Percentiles rank a stretch among this genome's conserved stretches.
phyloP scores from a whole-genome alignment of 2,888 invertebrate genomes.

The Anthoptus insignis region DNA sequence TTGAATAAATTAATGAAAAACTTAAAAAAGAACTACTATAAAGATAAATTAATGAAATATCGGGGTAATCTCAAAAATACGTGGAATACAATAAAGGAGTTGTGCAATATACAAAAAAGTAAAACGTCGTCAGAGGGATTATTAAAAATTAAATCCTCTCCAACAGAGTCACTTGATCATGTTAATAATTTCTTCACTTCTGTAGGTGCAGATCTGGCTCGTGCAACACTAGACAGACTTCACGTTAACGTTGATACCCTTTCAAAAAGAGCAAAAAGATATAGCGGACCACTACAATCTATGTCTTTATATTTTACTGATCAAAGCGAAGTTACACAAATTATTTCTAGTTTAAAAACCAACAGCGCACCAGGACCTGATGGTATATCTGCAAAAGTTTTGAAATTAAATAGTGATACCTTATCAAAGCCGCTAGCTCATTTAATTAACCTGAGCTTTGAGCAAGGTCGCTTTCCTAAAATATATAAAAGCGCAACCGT shows the following conservation, averaged over 20 bases:
- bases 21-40: constrained; percentile 1
- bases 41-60: constrained; percentile 4
- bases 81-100: constrained; percentile 13
- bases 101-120: constrained; percentile 10
- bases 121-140: constrained; percentile 2
- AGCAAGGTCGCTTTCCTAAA: neutral
- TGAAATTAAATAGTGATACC: neutral
- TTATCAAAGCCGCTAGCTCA: neutral
- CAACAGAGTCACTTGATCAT: neutral
- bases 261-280: neutral
- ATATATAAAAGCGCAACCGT: constrained; percentile 8
- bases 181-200: constrained; percentile 9
- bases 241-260: neutral
- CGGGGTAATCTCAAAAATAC: constrained; percentile 3
- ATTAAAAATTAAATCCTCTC: neutral
- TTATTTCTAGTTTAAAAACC: neutral
- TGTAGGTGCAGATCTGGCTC: neutral
- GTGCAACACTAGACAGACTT: neutral
- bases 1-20: constrained; percentile 11
- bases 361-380: constrained; percentile 17
- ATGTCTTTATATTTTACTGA: constrained; percentile 4
- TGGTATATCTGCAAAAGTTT: neutral
- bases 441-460: neutral
- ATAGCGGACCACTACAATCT: neutral
- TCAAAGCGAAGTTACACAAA: neutral